Percentiles rank a stretch among this genome's conserved stretches.
phyloP scores from a whole-genome alignment of 2,888 invertebrate genomes.

The Macaria liturata region DNA sequence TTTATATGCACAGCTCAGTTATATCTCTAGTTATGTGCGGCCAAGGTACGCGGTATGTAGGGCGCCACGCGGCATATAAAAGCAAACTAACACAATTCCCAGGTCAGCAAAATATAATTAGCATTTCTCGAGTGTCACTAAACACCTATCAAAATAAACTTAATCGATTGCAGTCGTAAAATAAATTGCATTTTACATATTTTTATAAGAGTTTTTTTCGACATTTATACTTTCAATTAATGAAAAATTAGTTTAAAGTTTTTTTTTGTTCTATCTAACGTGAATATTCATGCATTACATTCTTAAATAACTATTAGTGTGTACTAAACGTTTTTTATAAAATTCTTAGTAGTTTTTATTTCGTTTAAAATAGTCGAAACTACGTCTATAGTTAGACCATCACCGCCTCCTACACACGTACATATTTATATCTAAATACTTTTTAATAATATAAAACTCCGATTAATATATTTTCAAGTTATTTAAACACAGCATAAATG shows the following conservation, averaged over 20 bases:
- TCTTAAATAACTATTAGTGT: constrained; percentile 62
- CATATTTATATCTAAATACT: constrained; percentile 46
- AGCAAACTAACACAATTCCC: constrained; percentile 26
- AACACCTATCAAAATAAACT: constrained; percentile 48
- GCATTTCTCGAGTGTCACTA: constrained; percentile 38
- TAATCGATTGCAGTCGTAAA: constrained; percentile 57
- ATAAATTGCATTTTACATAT: constrained; percentile 36
- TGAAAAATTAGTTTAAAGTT: constrained; percentile 45
- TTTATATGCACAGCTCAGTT: no score
- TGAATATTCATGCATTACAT: constrained; percentile 70
- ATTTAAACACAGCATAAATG: constrained; percentile 65
- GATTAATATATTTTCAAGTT: constrained; percentile 48
- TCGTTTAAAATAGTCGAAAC: constrained; percentile 62
- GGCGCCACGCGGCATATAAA: constrained; percentile 23
- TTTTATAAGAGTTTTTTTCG: constrained; percentile 29
- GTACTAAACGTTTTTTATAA: constrained; percentile 69
- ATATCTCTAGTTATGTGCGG: constrained; percentile 1
- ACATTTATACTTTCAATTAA: constrained; percentile 29
- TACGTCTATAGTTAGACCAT: constrained; percentile 69
- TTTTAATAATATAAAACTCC: constrained; percentile 61
- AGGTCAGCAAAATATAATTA: constrained; percentile 46
- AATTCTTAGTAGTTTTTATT: constrained; percentile 57
- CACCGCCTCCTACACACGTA: constrained; percentile 68
- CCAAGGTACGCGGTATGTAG: constrained; percentile 27
- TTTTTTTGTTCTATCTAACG: constrained; percentile 70